Evolutionary conservation across 1,140 invertebrate genomes (phyloP), one percentile per base, ranked within the genome.

Genomic region (Drosophila insularis): DNA sequence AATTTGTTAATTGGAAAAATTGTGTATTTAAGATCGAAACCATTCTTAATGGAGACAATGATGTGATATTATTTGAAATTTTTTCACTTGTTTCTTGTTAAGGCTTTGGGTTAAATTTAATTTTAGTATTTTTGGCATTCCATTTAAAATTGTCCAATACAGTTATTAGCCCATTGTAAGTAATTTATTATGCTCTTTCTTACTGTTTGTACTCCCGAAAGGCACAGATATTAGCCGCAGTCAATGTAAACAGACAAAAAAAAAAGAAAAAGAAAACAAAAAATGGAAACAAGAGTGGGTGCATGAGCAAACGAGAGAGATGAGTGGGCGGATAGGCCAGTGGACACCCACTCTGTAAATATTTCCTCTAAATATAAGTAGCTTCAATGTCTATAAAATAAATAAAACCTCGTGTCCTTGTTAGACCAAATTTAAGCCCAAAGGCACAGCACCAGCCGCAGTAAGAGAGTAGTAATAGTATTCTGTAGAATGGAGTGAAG

Each of bases 181-280:
- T 50, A 21, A 50, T 50, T 50, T 50, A 50, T 50, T 50, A 50
- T 50, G 43, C 43, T 50, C 43, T 50, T 50, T 50, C 43, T 50
- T 21, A 50, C 43, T 50, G 17, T 50, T 50, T 50, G 43, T 50
- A 50, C 19, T 8, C 43, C 43, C 43, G 21, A 50, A 19, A 50
- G 43, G 43, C 43, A 50, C 17, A 50, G 43, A 50, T 17, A 50
- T 50, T 50, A 70, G 54, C 69, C 21, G 65, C 35, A 54, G 67
- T 13, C 43, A 40, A 31, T 50, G 53, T 32, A 71, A 54, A 21
- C 39, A 46, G 21, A 55, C 23, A 32, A 53, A 17, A 2, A 59
- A 50, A 19, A 64, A 37, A 40, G 11, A 61, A 11, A 35, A 31
- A 50, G 8, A 31, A 35, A 56, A n/a, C n/a, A n/a, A 27, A 17